These are phyloP conservation scores for Natator depressus DNA, from an alignment of 2,113 vertebrate genomes.

Conservation along the genomic window DNA sequence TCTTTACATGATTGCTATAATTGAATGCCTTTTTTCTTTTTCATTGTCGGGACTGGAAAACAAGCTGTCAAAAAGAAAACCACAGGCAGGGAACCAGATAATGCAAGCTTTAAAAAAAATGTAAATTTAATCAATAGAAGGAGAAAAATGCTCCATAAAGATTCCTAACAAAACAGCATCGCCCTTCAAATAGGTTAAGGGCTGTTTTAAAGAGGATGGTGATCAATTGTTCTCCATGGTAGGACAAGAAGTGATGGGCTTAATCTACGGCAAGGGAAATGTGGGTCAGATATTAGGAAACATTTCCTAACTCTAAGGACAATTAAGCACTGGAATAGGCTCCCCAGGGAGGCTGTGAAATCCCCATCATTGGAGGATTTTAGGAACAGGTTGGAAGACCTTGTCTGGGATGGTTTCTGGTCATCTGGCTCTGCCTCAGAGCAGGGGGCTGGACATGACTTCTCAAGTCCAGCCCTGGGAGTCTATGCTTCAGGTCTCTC, in stretches of 20 bases:
- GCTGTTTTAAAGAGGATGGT: not conserved
- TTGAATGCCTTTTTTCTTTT: not conserved
- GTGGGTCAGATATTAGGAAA: not conserved
- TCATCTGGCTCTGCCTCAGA: not conserved
- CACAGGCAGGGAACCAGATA: accelerated
- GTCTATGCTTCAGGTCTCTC: not conserved
- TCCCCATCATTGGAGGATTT: not conserved
- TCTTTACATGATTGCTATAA: not conserved
- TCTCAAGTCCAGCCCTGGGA: not conserved
- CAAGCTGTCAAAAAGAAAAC: not conserved
- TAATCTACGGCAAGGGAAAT: not conserved
- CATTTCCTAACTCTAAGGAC: not conserved
- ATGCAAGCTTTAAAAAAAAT: not conserved
- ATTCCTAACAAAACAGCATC: not conserved
- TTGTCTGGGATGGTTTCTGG: not conserved
- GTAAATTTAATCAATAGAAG: not conserved
- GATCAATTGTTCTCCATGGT: not conserved
- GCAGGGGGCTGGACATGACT: not conserved
- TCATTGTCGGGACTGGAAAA: not conserved
- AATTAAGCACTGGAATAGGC: not conserved
- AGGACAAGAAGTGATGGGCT: not conserved
- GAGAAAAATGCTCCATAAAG: not conserved
- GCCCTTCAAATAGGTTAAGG: not conserved
- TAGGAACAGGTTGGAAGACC: not conserved
- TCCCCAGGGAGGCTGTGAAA: not conserved